Conservation (phyloP, 2,888 invertebrate genomes). For the Diloba caeruleocephala region DNA sequence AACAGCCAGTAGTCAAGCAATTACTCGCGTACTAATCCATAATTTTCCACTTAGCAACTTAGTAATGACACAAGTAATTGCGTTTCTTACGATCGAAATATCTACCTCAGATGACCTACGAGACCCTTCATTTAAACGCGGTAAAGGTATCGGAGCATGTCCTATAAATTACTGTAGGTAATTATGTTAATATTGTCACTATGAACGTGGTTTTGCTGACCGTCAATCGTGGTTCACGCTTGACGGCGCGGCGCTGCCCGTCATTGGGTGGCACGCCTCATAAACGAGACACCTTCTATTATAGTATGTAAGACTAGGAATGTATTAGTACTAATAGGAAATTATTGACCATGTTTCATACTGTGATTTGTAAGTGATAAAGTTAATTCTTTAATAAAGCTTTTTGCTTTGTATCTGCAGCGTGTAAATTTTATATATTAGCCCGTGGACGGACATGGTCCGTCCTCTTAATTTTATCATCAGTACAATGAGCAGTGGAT, state of each 20-base stretch:
- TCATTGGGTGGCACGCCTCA: constrained; percentile 62
- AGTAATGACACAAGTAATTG: constrained; percentile 50
- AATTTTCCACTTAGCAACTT: constrained; percentile 48
- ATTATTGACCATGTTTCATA: constrained; percentile 24
- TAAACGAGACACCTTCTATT: constrained; percentile 68
- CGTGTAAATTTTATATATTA: no score
- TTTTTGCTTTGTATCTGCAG: constrained; percentile 5
- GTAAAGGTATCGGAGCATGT: constrained; percentile 48
- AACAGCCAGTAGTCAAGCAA: constrained; percentile 19
- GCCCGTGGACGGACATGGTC: no score
- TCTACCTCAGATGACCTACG: constrained; percentile 38
- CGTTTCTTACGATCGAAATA: constrained; percentile 29
- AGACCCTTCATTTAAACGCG: constrained; percentile 36
- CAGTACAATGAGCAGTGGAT: no score
- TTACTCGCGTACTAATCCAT: constrained; percentile 34
- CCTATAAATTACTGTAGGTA: constrained; percentile 48
- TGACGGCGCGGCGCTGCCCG: constrained; percentile 47
- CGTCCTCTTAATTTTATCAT: no score
- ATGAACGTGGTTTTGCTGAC: constrained; percentile 39
- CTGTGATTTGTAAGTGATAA: constrained; percentile 15
- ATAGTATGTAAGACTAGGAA: constrained; percentile 54
- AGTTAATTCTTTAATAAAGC: constrained; percentile 10
- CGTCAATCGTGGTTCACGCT: constrained; percentile 62
- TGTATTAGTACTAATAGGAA: constrained; percentile 30
- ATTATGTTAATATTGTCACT: constrained; percentile 57